Conservation (phyloP, 2,888 invertebrate species). For the Nasonia oneida region DNA sequence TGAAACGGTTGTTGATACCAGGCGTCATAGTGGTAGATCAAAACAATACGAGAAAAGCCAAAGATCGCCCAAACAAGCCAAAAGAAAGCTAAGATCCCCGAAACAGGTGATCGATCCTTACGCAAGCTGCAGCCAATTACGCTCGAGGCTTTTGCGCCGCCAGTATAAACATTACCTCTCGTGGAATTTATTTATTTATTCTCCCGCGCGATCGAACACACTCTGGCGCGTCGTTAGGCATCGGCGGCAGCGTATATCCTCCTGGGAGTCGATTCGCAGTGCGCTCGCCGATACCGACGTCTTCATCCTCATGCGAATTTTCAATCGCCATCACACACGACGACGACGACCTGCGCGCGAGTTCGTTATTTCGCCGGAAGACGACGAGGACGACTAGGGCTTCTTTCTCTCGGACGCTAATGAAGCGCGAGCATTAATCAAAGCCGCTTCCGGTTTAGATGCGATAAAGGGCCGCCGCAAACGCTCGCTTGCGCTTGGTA, state of each 20-base stretch:
- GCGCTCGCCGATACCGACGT: slow-evolving; percentile 40
- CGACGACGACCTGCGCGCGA: background rate
- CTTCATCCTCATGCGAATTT: slow-evolving; percentile 54
- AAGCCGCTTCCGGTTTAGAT: slow-evolving; percentile 51
- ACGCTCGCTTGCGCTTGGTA: too few species aligned
- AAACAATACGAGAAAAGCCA: background rate
- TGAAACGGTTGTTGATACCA: too few species aligned
- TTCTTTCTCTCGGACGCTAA: slow-evolving; percentile 28
- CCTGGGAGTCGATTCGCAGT: background rate
- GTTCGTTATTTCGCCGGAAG: slow-evolving; percentile 14
- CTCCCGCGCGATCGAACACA: slow-evolving; percentile 2
- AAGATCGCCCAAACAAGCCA: background rate
- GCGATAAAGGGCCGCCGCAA: slow-evolving; percentile 25
- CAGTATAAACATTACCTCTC: slow-evolving; percentile 2
- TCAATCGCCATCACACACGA: slow-evolving; percentile 15
- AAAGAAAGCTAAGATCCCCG: too few species aligned
- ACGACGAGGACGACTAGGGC: background rate
- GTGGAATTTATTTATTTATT: slow-evolving; percentile 54
- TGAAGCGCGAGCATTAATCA: slow-evolving; percentile 51
- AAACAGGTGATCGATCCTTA: background rate
- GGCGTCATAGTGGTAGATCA: too few species aligned
- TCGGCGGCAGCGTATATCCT: background rate
- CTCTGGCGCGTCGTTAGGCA: background rate
- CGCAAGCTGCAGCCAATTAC: slow-evolving; percentile 35
- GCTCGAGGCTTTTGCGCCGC: background rate